These are phyloP conservation scores for Xestobium rufovillosum DNA, from an alignment of 2,888 invertebrate genomes.

Conservation along the genomic window DNA sequence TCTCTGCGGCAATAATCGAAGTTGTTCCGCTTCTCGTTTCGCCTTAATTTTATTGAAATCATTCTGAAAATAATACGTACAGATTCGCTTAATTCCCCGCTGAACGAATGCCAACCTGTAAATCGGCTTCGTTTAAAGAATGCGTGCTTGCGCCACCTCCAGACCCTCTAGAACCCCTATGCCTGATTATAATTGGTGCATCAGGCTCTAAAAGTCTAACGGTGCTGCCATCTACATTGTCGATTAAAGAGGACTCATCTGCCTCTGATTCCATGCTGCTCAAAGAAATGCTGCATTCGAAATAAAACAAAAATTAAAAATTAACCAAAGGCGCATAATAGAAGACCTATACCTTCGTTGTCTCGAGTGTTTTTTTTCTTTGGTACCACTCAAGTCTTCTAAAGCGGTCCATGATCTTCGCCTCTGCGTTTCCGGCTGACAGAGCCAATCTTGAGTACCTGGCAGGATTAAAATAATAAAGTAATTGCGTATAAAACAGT, in stretches of 20 bases:
- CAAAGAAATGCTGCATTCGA: conserved; percentile 55
- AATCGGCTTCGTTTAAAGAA: conserved; percentile 80
- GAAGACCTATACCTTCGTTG: conserved; percentile 47
- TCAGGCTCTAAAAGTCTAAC: conserved; percentile 48
- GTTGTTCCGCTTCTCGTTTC: conserved; percentile 50
- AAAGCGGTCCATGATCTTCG: conserved; percentile 85
- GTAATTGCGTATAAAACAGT: too few species aligned
- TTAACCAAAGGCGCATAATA: conserved; percentile 5
- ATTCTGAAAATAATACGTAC: conserved; percentile 45
- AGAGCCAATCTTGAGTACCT: conserved; percentile 43
- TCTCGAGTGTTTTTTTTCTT: conserved; percentile 45
- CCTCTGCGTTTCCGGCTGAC: conserved; percentile 46
- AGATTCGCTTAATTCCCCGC: too few species aligned
- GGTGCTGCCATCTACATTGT: conserved; percentile 49
- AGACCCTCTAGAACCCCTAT: conserved; percentile 44
- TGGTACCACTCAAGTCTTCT: conserved; percentile 57
- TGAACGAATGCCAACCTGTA: conserved; percentile 73
- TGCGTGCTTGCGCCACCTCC: conserved; percentile 60
- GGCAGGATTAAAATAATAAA: too few species aligned
- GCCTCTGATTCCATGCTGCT: conserved; percentile 83
- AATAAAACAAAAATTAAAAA: conserved; percentile 2
- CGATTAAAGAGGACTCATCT: conserved; percentile 54
- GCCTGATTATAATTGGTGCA: conserved; percentile 38
- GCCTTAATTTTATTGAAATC: conserved; percentile 65
- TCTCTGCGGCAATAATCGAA: conserved; percentile 53